These are phyloP conservation scores for Orussus abietinus DNA, from an alignment of 1,140 invertebrate species.

Conservation along the genomic window DNA sequence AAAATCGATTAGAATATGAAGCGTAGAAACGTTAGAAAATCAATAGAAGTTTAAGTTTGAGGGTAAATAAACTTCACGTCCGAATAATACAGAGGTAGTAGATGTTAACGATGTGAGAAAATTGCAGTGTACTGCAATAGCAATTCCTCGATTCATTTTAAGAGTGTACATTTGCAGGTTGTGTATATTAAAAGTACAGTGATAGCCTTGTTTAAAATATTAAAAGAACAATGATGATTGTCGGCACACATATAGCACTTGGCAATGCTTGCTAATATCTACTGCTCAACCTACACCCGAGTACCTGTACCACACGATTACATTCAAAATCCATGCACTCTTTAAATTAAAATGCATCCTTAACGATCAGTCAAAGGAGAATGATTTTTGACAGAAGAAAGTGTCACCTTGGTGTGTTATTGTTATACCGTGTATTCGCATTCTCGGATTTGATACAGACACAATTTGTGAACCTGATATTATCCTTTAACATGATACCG, in stretches of 20 bases:
- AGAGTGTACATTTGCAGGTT: conserved; percentile 22
- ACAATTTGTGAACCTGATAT: conserved; percentile 16
- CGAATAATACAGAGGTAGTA: conserved; percentile 12
- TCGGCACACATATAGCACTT: conserved; percentile 56
- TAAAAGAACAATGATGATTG: conserved; percentile 53
- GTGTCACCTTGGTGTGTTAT: conserved; percentile 26
- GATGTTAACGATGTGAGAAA: conserved; percentile 14
- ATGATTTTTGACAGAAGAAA: conserved; percentile 36
- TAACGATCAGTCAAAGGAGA: conserved; percentile 35
- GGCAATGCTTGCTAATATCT: conserved; percentile 50
- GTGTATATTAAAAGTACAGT: conserved; percentile 30
- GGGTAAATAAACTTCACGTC: conserved; percentile 18
- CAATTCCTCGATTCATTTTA: conserved; percentile 14
- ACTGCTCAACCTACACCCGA: conserved; percentile 32
- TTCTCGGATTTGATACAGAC: conserved; percentile 17
- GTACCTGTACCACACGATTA: conserved; percentile 45
- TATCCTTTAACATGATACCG: no score
- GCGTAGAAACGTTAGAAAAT: no score
- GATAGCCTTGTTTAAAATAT: conserved; percentile 36
- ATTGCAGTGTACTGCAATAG: conserved; percentile 20
- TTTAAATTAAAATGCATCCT: conserved; percentile 29
- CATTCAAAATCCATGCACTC: conserved; percentile 46
- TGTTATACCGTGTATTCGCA: conserved; percentile 24
- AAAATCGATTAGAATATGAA: no score
- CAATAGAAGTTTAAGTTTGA: conserved; percentile 25